Evolutionary conservation across 2,113 vertebrate species (phyloP).

Genomic region (Carassius gibelio): DNA sequence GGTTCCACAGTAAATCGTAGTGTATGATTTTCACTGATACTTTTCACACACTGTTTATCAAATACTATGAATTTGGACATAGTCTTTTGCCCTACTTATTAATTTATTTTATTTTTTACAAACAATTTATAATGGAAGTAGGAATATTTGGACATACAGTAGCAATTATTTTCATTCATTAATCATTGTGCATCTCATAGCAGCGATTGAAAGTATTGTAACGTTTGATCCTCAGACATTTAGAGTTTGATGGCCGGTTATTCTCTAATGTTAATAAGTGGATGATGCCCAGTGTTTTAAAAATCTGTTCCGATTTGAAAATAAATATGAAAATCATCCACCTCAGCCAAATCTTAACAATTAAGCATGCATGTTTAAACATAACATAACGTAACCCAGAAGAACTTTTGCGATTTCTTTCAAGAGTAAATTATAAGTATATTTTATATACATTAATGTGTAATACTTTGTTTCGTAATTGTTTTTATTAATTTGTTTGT

Average conservation of each 20-base stretch:
- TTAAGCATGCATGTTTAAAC: conserved; percentile 17
- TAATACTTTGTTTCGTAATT: no score
- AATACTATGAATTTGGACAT: no score
- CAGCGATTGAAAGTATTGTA: not conserved
- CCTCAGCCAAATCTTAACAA: not conserved
- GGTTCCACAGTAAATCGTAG: not conserved
- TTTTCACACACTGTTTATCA: no score
- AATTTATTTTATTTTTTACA: no score
- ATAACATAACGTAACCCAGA: not conserved
- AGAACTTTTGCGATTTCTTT: no score
- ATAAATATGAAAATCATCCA: no score
- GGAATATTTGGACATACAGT: no score
- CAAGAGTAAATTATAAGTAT: no score
- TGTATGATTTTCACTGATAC: not conserved
- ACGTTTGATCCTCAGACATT: not conserved
- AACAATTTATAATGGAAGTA: no score
- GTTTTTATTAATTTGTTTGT: no score
- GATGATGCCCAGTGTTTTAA: not conserved
- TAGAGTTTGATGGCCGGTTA: not conserved
- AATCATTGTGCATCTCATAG: not conserved
- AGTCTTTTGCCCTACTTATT: no score
- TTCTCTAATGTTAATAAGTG: not conserved
- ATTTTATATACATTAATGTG: no score
- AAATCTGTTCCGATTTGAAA: not conserved
- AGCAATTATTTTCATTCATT: not conserved